phyloP scores from a whole-genome alignment of 2,113 vertebrate species.

The Nerophis ophidion region DNA sequence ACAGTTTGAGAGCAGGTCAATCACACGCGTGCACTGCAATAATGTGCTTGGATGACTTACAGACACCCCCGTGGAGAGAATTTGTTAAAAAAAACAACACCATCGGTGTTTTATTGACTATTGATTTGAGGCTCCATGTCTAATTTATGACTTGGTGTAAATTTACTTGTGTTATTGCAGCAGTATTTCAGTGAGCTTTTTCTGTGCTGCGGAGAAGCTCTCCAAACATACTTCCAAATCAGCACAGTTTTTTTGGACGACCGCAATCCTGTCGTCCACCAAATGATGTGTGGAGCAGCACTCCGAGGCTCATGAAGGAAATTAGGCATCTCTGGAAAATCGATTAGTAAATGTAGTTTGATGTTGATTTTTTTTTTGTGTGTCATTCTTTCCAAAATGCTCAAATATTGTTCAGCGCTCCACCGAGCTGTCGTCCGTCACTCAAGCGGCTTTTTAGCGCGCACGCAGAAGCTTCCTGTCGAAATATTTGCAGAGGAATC shows the following conservation, averaged over 20 bases:
- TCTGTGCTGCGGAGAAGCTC: slow-evolving; percentile 47
- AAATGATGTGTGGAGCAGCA: slow-evolving; percentile 59
- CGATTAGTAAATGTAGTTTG: slow-evolving; percentile 40
- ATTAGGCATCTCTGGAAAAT: slow-evolving; percentile 70
- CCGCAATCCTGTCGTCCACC: slow-evolving; percentile 43
- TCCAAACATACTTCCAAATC: slow-evolving; percentile 58
- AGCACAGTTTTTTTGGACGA: slow-evolving; percentile 35
- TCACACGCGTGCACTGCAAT: slow-evolving; percentile 8
- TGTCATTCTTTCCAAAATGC: slow-evolving; percentile 15
- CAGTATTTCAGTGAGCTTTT: slow-evolving; percentile 59
- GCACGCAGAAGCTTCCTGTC: neutral
- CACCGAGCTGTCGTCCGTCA: slow-evolving; percentile 11
- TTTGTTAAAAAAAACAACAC: slow-evolving; percentile 63
- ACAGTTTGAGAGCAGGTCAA: slow-evolving; percentile 30
- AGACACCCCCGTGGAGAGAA: slow-evolving; percentile 36
- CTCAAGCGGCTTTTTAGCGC: neutral
- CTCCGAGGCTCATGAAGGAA: slow-evolving; percentile 58
- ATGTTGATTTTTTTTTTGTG: slow-evolving; percentile 19
- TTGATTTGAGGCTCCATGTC: slow-evolving; percentile 24
- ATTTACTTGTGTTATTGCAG: slow-evolving; percentile 67
- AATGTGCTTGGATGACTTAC: slow-evolving; percentile 42
- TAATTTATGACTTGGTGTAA: slow-evolving; percentile 62
- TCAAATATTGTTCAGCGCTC: slow-evolving; percentile 13
- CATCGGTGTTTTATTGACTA: slow-evolving; percentile 45
- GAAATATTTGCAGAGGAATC: slow-evolving; percentile 21